phyloP scores from a whole-genome alignment of 53 echinoderm and acorn worm genomes.

The Patiria pectinifera region DNA sequence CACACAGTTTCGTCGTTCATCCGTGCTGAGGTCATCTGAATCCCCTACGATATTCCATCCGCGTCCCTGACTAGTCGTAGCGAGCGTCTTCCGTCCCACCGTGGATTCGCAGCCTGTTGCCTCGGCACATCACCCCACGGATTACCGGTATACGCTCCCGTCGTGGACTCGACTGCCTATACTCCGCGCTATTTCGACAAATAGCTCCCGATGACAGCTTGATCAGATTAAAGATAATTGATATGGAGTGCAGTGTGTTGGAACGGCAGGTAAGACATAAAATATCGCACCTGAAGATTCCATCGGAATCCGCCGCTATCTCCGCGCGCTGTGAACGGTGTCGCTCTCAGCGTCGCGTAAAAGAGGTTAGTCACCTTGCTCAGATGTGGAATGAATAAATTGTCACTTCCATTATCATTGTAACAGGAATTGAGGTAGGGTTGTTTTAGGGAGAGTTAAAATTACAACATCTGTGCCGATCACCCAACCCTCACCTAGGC shows the following conservation, averaged over 20 bases:
- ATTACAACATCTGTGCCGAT: no score
- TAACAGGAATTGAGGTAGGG: no score
- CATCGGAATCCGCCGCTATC: neutral
- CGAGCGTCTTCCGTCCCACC: neutral
- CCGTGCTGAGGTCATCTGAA: neutral
- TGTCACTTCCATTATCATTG: no score
- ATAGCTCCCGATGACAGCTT: neutral
- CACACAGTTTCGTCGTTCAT: neutral
- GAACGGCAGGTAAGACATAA: constrained; percentile 30
- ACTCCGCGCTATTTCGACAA: neutral
- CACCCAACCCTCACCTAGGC: no score
- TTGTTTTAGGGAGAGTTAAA: no score
- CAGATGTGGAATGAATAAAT: no score
- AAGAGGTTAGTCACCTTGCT: neutral
- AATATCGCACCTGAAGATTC: constrained; percentile 23
- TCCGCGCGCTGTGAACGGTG: neutral
- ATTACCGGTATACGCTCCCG: neutral
- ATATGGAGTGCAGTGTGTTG: constrained; percentile 10
- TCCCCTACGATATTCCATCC: neutral
- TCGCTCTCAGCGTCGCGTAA: neutral
- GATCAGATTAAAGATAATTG: constrained; percentile 37
- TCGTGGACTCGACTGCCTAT: neutral
- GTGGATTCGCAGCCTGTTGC: constrained; percentile 14
- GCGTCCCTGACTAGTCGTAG: neutral
- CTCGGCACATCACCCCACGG: neutral